Base-by-base conservation (phyloP, 1,140 invertebrate genomes). In the Chymomyza costata region DNA sequence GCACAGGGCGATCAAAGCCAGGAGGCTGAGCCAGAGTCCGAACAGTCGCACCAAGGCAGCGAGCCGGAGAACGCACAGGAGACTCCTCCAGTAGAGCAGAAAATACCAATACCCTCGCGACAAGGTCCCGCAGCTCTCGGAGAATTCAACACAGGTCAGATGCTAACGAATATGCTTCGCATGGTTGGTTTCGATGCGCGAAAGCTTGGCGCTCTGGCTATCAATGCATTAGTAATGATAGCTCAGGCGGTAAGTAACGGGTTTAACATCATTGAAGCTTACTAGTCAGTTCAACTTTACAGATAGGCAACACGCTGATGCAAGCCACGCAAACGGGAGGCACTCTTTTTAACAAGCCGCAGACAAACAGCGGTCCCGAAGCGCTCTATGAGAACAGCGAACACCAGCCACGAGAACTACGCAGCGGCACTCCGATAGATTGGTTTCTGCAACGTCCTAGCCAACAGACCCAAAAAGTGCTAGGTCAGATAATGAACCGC, bases 211-310 rank as follows among this genome's bases (percentile, higher is more conserved):
- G 92, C 93, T 0, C 90, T 95, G 34, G 92, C 92, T 1, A 86
- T 95, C 1, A 95, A 95, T 83, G 92, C 91, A 8, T 87, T 94
- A 3, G 90, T 95, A 47, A 93, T 94, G 83, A 86, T 95, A n/a
- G 93, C 93, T 1, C 93, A 95, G 87, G 88, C 94, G 90, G 93
- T 94, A 86, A 87, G 87, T 34, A 19, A n/a, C n/a, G n/a, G n/a
- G n/a, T n/a, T n/a, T n/a, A n/a, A n/a, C n/a, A n/a, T 2, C 10
- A 2, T 16, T 18, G 16, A 28, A 13, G 0, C 6, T 0, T n/a
- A 1, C 5, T 6, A n/a, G n/a, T n/a, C n/a, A n/a, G n/a, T 0
- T 10, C 18, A 21, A 6, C n/a, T 5, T 14, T 3, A 0, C 16
- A 84, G 82, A 84, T 82, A 35, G 82, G 78, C 16, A 84, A 59